These are phyloP conservation scores for Ceratitis capitata DNA, from an alignment of 1,140 invertebrate species.

Conservation along the genomic window DNA sequence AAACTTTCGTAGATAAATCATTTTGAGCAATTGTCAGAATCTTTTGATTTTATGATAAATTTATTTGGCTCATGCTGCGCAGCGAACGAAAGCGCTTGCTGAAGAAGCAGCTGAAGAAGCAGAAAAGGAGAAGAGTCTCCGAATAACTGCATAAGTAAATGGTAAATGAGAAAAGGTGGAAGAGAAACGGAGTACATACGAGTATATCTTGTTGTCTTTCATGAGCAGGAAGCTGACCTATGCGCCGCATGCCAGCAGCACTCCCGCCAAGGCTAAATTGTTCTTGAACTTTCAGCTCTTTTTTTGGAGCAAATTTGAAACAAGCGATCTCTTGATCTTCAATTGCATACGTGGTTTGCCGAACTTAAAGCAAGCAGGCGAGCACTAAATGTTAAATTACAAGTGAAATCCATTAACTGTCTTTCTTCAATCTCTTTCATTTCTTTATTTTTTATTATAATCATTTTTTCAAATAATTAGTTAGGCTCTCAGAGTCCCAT, in stretches of 20 bases:
- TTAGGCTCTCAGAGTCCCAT: background rate
- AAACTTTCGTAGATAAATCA: slow-evolving; percentile 34
- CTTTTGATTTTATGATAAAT: slow-evolving; percentile 29
- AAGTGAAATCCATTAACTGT: background rate
- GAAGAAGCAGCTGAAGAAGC: slow-evolving; percentile 13
- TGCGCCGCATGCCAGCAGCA: background rate
- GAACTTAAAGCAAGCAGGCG: background rate
- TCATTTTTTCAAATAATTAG: background rate
- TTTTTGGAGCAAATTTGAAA: background rate
- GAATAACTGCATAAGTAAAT: background rate
- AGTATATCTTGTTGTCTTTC: too few relatives aligned
- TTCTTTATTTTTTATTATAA: background rate
- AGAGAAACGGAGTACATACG: background rate
- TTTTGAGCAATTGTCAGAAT: slow-evolving; percentile 34
- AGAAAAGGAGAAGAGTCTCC: background rate
- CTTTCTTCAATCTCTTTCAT: background rate
- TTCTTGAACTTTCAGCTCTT: background rate
- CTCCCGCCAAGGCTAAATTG: background rate
- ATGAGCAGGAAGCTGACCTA: background rate
- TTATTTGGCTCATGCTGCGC: slow-evolving; percentile 5
- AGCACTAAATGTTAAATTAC: background rate
- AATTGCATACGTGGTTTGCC: background rate
- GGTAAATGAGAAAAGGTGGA: background rate
- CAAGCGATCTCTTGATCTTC: background rate
- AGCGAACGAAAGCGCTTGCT: slow-evolving; percentile 9